phyloP scores from a whole-genome alignment of 2,113 vertebrate genomes.

The Melanostigma gelatinosum region DNA sequence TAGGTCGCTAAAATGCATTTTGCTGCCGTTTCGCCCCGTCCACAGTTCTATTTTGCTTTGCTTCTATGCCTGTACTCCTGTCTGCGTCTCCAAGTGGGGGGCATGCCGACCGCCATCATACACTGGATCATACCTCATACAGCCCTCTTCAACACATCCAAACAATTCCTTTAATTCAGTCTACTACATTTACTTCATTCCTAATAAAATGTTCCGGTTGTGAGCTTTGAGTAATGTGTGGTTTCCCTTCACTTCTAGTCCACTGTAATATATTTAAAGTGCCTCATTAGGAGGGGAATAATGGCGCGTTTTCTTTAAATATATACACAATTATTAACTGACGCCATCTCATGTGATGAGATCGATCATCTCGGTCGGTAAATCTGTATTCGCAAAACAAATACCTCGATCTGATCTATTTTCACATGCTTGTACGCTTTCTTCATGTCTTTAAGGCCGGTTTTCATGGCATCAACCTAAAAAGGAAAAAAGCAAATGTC shows the following conservation, averaged over 20 bases:
- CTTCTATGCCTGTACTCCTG: no score
- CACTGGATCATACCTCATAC: no score
- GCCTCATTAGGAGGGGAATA: not conserved
- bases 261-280: not conserved
- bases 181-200: no score
- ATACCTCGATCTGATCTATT: slow-evolving; percentile 97
- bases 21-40: no score
- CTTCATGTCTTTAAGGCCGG: slow-evolving; percentile 98
- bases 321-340: not conserved
- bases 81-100: no score
- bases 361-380: not conserved
- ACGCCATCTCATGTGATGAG: not conserved
- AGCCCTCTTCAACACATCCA: no score
- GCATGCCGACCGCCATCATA: no score
- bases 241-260: not conserved
- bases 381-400: not conserved
- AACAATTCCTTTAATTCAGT: no score
- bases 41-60: no score
- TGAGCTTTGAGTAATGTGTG: not conserved
- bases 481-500: slow-evolving; percentile 1
- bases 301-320: not conserved
- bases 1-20: no score
- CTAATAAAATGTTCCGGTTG: not conserved
- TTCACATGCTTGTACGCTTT: slow-evolving; percentile 97
- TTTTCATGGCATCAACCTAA: slow-evolving; percentile 98